phyloP scores from a whole-genome alignment of 2,797 vertebrate genomes.

The Acomys russatus region DNA sequence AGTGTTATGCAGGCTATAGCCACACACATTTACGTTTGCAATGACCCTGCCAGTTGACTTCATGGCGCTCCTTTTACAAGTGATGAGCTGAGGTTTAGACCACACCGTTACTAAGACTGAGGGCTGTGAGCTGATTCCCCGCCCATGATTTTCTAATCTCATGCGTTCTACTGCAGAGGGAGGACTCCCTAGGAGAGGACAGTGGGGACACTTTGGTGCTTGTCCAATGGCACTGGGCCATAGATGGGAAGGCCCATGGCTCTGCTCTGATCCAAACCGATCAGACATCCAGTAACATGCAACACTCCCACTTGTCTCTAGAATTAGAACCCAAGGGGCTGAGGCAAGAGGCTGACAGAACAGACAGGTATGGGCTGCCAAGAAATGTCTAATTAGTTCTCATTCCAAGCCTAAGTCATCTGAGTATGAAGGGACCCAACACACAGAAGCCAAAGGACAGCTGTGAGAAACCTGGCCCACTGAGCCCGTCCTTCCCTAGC shows the following conservation, averaged over 20 bases:
- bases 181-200: neutral
- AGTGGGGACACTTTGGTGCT: neutral
- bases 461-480: neutral
- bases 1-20: too few relatives aligned
- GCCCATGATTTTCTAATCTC: neutral
- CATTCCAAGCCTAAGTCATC: constrained; percentile 41
- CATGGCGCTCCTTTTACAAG: neutral
- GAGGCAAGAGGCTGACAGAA: neutral
- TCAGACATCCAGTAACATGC: neutral
- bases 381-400: constrained; percentile 57
- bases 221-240: neutral
- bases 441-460: neutral
- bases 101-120: neutral
- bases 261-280: neutral
- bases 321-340: constrained; percentile 1
- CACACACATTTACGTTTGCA: too few relatives aligned
- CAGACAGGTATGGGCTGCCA: constrained; percentile 35
- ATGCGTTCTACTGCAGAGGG: neutral
- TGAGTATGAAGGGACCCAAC: constrained; percentile 24
- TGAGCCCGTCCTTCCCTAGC: too few relatives aligned
- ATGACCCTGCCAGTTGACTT: neutral
- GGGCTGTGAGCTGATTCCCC: neutral
- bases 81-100: neutral
- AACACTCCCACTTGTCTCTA: neutral
- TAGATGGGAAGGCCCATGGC: neutral